phyloP scores from a whole-genome alignment of 2,888 invertebrate species.

The Drosophila differens region DNA sequence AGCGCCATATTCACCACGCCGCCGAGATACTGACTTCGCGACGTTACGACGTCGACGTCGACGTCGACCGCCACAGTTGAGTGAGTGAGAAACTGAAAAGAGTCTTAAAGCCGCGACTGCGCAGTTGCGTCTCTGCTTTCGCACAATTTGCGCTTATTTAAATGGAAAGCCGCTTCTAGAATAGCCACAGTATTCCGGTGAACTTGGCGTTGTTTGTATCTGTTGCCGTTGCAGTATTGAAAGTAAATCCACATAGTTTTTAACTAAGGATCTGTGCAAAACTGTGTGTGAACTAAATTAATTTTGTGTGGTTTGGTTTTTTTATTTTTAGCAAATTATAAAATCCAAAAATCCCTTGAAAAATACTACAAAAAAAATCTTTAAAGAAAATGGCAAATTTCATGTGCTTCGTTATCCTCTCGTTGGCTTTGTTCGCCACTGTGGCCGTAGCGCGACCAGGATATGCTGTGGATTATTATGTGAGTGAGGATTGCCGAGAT shows the following conservation, averaged over 20 bases:
- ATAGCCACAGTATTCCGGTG: constrained; percentile 85
- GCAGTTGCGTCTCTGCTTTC: constrained; percentile 44
- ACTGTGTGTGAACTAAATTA: constrained; percentile 31
- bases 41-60: constrained; percentile 15
- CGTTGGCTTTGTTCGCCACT: constrained; percentile 80
- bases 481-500: constrained; percentile 84
- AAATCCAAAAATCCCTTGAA: constrained; percentile 22
- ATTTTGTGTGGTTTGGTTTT: constrained; percentile 41
- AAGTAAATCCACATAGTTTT: constrained; percentile 57
- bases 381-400: constrained; percentile 79
- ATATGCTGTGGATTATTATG: constrained; percentile 88
- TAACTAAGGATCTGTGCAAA: constrained; percentile 27
- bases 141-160: constrained; percentile 83
- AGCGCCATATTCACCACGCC: constrained; percentile 48
- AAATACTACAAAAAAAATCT: constrained; percentile 26
- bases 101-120: constrained; percentile 43
- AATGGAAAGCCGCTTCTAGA: constrained; percentile 84
- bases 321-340: constrained; percentile 59
- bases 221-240: constrained; percentile 78
- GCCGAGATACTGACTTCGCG: constrained; percentile 22
- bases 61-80: constrained; percentile 66
- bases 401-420: constrained; percentile 77
- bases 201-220: constrained; percentile 83
- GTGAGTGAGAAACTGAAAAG: constrained; percentile 67
- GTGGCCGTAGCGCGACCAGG: constrained; percentile 83